These are phyloP conservation scores for Zaprionus gabonicus DNA, from an alignment of 1,140 invertebrate genomes.

Conservation along the genomic window DNA sequence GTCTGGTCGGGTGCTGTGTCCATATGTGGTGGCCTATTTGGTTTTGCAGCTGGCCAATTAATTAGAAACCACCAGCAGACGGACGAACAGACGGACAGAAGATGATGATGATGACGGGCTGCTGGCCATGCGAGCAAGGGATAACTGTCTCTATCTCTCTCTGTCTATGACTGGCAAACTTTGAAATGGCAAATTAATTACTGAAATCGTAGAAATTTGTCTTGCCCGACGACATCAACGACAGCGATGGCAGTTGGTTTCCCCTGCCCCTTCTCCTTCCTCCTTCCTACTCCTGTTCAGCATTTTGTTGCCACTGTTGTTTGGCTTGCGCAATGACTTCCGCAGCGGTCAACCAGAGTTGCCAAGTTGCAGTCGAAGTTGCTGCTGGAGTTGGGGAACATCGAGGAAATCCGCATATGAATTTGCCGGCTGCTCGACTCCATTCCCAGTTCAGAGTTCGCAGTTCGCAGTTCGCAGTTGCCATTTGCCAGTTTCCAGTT, in stretches of 20 bases:
- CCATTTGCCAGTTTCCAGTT: background rate
- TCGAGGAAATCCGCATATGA: slow-evolving; percentile 81
- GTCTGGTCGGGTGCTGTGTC: background rate
- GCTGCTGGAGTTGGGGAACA: slow-evolving; percentile 29
- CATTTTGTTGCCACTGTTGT: slow-evolving; percentile 60
- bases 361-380: slow-evolving; percentile 45
- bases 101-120: slow-evolving; percentile 45
- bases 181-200: slow-evolving; percentile 82
- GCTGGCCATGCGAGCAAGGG: slow-evolving; percentile 29
- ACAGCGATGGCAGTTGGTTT: background rate
- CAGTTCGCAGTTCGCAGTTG: background rate
- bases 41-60: slow-evolving; percentile 71
- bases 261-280: too few species aligned
- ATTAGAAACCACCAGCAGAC: slow-evolving; percentile 66
- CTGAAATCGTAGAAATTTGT: slow-evolving; percentile 82
- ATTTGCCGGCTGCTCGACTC: slow-evolving; percentile 63
- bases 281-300: too few species aligned
- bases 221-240: slow-evolving; percentile 46
- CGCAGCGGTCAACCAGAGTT: slow-evolving; percentile 51
- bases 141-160: slow-evolving; percentile 47
- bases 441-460: slow-evolving; percentile 5
- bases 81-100: slow-evolving; percentile 10
- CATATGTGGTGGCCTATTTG: slow-evolving; percentile 61
- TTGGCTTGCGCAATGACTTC: slow-evolving; percentile 77
- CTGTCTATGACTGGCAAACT: slow-evolving; percentile 49